Conservation (phyloP, 2,113 vertebrate genomes). For the Etheostoma spectabile region DNA sequence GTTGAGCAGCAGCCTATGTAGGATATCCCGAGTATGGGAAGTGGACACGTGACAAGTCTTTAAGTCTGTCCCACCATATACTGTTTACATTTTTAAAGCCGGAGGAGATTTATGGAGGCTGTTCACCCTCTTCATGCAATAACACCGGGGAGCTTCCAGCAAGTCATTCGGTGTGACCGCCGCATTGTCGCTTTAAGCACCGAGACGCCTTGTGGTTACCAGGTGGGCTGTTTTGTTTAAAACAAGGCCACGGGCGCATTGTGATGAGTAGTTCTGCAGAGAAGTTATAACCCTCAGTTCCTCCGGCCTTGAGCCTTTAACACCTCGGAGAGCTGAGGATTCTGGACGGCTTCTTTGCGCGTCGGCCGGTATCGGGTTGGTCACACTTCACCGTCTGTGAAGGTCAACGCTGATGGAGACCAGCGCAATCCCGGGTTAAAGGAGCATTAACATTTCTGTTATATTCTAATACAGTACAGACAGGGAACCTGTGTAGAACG, state of each 20-base stretch:
- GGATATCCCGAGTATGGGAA: not conserved
- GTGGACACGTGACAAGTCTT: not conserved
- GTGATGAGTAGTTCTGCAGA: not conserved
- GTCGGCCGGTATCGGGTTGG: conserved; percentile 47
- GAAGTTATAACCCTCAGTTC: conserved; percentile 47
- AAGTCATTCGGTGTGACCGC: not conserved
- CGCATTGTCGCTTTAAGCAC: conserved; percentile 2
- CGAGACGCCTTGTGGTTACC: conserved; percentile 25
- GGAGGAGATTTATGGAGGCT: not conserved
- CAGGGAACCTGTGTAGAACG: not conserved
- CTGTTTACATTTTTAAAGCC: conserved; percentile 32
- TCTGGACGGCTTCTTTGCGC: not conserved
- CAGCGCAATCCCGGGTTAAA: not conserved
- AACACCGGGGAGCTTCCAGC: not conserved
- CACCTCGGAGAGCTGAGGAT: not conserved
- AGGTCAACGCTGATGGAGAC: conserved; percentile 44
- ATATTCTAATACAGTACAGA: not conserved
- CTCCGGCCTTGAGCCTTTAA: conserved; percentile 30
- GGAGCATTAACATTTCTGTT: conserved; percentile 19
- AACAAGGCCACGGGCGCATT: not conserved
- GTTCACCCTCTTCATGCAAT: conserved; percentile 19
- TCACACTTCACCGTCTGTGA: conserved; percentile 49
- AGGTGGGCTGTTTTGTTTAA: conserved; percentile 34
- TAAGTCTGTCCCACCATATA: not conserved
- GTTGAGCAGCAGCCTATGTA: not conserved